These are phyloP conservation scores for Argyresthia albistria DNA, from an alignment of 2,888 invertebrate species.

Conservation along the genomic window DNA sequence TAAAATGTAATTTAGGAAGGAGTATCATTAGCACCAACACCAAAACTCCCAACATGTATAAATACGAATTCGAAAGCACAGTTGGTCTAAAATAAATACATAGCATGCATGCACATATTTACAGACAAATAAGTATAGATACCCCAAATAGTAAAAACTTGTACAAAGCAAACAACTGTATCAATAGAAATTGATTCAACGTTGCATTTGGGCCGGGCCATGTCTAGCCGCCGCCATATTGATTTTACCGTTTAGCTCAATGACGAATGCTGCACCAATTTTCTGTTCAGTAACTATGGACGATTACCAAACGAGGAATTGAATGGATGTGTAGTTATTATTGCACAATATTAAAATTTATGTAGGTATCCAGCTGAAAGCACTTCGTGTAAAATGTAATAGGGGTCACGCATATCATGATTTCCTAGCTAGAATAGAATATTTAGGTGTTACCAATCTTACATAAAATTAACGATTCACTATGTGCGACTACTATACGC, in stretches of 20 bases:
- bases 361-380: conserved; percentile 19
- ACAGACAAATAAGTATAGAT: not conserved
- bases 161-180: no score
- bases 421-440: conserved; percentile 63
- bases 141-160: no score
- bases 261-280: conserved; percentile 2
- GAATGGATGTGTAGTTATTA: not conserved
- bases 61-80: not conserved
- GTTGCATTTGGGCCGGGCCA: not conserved
- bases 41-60: not conserved
- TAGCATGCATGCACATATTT: not conserved
- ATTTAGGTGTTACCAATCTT: conserved; percentile 71
- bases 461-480: conserved; percentile 72
- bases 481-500: conserved; percentile 72
- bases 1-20: no score
- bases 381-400: conserved; percentile 42
- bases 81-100: not conserved
- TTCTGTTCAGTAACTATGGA: no score
- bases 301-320: no score
- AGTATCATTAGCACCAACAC: not conserved
- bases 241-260: not conserved
- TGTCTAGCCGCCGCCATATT: conserved; percentile 1
- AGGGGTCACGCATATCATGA: conserved; percentile 57
- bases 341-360: not conserved
- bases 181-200: no score